Evolutionary conservation across 2,797 vertebrate species (phyloP), one percentile per base, ranked within the genome.

Genomic region (Mionectes olivaceus): DNA sequence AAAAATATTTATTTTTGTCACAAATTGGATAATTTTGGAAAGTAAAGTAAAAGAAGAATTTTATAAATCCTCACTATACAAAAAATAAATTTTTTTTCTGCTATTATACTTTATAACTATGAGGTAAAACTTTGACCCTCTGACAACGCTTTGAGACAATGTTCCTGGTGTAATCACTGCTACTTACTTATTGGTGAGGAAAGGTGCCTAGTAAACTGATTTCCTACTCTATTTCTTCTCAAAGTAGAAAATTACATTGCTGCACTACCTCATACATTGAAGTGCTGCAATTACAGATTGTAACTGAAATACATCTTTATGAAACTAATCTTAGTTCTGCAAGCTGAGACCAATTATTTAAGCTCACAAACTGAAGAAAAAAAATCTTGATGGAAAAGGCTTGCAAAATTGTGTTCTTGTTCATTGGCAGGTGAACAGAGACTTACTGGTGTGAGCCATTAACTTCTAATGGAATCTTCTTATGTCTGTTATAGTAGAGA

Each of bases 261-360:
- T 91, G 70, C 21, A 57, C 53, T 83, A 22, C 57, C 82, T 96
- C 32, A 64, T 69, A 83, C 28, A 61, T 4, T 33, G 75, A 85
- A 77, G 35, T 67, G 32, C 39, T 21, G 6, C 50, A 85, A 61
- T 92, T 95, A 83, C 60, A 89, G 41, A 16, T 76, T 67, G 60
- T 74, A 91, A 75, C 33, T 85, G 81, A 83, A 93, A 85, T 70
- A 59, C 5, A 57, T 69, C 55, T 79, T 88, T 44, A 81, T 79
- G 73, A 91, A 86, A 67, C 86, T 85, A 77, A 85, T 94, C 68
- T 85, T 57, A 64, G 37, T 83, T 95, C 65, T 87, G 49, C 73
- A 93, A 68, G 32, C 46, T 87, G 37, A 7, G 57, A 37, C 35
- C 28, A 77, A 83, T 70, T 90, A 80, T 61, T 95, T 87, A 85